Conservation (phyloP, 1,140 invertebrate genomes). For the Nephila pilipes region DNA sequence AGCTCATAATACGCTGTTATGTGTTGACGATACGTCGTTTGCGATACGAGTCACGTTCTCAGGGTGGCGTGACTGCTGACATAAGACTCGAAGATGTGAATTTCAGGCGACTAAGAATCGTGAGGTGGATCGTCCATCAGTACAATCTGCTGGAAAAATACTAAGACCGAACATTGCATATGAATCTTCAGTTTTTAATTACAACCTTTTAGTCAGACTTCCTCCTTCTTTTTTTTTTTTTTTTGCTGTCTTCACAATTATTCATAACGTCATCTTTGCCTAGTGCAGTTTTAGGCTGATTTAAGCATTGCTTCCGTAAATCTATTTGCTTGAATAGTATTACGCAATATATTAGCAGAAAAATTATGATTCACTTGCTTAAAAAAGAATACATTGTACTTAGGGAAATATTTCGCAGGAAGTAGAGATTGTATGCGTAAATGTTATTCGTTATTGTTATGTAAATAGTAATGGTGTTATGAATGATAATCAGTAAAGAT, state of each 20-base stretch:
- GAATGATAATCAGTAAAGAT: no score
- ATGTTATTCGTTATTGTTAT: no score
- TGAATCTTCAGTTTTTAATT: constrained; percentile 7
- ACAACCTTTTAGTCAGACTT: not conserved
- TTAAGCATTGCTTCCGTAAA: not conserved
- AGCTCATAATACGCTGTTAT: constrained; percentile 64
- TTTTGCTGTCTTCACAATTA: not conserved
- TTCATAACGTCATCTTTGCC: not conserved
- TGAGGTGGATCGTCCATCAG: constrained; percentile 66
- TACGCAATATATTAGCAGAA: not conserved
- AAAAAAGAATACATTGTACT: no score
- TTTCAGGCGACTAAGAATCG: constrained; percentile 62
- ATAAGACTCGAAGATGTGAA: constrained; percentile 71
- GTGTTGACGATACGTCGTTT: constrained; percentile 47
- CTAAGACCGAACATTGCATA: not conserved
- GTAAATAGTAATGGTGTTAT: no score
- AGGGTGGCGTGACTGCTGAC: constrained; percentile 69
- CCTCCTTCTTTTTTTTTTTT: not conserved
- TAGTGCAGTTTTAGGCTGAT: not conserved
- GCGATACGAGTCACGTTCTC: constrained; percentile 41
- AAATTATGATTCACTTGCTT: not conserved
- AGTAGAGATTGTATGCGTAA: no score
- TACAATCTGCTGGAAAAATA: not conserved
- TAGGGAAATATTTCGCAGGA: no score
- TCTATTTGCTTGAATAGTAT: not conserved